Evolutionary conservation across 2,797 vertebrate genomes (phyloP), one percentile per base, ranked within the genome.

Genomic region (Falco biarmicus): DNA sequence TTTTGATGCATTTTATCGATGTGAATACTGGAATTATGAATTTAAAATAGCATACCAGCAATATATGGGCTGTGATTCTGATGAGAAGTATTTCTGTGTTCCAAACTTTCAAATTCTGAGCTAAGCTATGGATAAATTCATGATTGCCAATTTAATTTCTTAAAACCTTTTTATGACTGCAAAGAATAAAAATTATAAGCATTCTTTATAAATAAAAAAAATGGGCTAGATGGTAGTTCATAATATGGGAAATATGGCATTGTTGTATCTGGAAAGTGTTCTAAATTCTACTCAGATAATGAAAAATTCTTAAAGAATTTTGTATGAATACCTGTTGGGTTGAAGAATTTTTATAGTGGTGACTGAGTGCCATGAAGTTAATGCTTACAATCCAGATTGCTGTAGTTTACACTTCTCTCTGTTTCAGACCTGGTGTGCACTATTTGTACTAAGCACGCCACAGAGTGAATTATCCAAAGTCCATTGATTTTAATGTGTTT

Each of bases 401-500:
- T 98, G 98, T 98, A 98, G 99, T 99, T 99, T 99, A 99, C 98
- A 99, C 95, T 98, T 98, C 97, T 98, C 97, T 98, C 97, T 97
- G 97, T 97, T 98, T 97, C 97, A 93, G 96, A 97, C 94, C 96
- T 97, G 96, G 98, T 97, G 98, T 98, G 97, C 94, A 11, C 89
- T 97, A 24, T 98, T 98, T 98, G 96, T 98, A 97, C 94, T 87
- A 87, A 97, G 97, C 98, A 97, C 97, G 5, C 98, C 97, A 94
- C 98, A 98, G 97, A 98, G 98, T 98, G 97, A 98, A 98, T 98
- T 98, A 98, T 98, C 98, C 98, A 99, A 99, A 99, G 98, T 99
- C 98, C 98, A 98, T 98, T 98, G 96, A 98, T 98, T 98, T 99
- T 98, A 98, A 98, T 84, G 98, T 98, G 98, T 98, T 98, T 97